These are phyloP conservation scores for Drosophila neutralis DNA, from an alignment of 2,888 invertebrate genomes.

Conservation along the genomic window DNA sequence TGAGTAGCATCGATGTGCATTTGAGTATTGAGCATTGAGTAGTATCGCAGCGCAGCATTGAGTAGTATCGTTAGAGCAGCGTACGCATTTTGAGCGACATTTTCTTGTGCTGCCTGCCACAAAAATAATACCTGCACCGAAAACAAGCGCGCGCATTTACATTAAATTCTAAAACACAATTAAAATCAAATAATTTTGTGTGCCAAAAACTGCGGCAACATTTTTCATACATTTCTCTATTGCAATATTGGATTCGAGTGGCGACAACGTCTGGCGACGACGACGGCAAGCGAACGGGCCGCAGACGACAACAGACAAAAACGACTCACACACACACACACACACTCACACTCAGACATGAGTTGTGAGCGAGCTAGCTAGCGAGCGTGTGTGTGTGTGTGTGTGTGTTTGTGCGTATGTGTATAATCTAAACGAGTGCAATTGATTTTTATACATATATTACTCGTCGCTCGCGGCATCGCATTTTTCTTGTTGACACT, in stretches of 20 bases:
- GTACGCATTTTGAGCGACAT: conserved; percentile 62
- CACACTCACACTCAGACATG: conserved; percentile 20
- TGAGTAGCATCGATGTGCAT: conserved; percentile 35
- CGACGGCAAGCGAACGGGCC: conserved; percentile 16
- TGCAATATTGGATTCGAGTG: conserved; percentile 30
- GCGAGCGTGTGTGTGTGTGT: conserved; percentile 29
- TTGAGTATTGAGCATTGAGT: conserved; percentile 26
- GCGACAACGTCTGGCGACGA: conserved; percentile 19
- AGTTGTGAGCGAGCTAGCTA: conserved; percentile 18
- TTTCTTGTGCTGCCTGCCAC: conserved; percentile 40
- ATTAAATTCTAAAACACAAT: conserved; percentile 22
- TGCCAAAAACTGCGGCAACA: conserved; percentile 7
- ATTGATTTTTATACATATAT: conserved; percentile 53
- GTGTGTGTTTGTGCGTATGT: conserved; percentile 36
- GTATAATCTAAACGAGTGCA: conserved; percentile 65
- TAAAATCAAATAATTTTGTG: conserved; percentile 3
- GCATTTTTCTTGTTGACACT: conserved; percentile 15
- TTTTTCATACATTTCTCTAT: conserved; percentile 40
- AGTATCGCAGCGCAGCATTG: conserved; percentile 41
- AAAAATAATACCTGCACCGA: conserved; percentile 19
- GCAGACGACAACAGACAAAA: conserved; percentile 41
- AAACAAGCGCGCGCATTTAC: conserved; percentile 48
- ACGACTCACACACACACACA: conserved; percentile 45
- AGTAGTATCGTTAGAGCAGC: conserved; percentile 52
- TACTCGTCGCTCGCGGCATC: conserved; percentile 49